Conservation (phyloP, 2,888 invertebrate genomes). For the Heteromurus nitidus region DNA sequence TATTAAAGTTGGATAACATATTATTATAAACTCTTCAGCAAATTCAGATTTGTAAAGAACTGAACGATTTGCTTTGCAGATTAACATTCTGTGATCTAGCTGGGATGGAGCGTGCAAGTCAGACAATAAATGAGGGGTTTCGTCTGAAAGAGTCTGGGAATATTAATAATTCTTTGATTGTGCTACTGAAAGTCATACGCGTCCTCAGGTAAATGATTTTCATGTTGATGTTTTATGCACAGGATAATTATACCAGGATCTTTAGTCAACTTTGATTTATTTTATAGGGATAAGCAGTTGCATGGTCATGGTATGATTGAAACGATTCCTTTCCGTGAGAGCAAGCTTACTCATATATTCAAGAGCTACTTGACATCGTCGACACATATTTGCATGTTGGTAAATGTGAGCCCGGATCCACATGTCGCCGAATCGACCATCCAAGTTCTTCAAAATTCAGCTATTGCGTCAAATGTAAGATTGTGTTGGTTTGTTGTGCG, state of each 20-base stretch:
- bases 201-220: slow-evolving; percentile 75
- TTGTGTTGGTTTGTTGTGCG: no score
- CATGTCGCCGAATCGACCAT: slow-evolving; percentile 87
- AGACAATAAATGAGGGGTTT: slow-evolving; percentile 83
- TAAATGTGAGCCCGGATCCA: slow-evolving; percentile 82
- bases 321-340: slow-evolving; percentile 84
- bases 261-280: no score
- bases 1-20: slow-evolving; percentile 17
- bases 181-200: slow-evolving; percentile 87
- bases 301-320: slow-evolving; percentile 35
- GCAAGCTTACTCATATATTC: slow-evolving; percentile 90
- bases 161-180: slow-evolving; percentile 92
- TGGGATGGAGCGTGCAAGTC: slow-evolving; percentile 88
- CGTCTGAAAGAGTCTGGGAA: slow-evolving; percentile 88
- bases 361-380: slow-evolving; percentile 86
- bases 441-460: slow-evolving; percentile 88
- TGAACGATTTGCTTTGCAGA: slow-evolving; percentile 74
- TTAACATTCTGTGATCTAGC: slow-evolving; percentile 94
- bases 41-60: slow-evolving; percentile 68
- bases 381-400: slow-evolving; percentile 86
- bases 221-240: neutral
- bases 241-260: no score
- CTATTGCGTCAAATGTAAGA: slow-evolving; percentile 78
- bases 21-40: neutral
- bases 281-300: neutral